Evolutionary conservation across 2,888 invertebrate genomes (phyloP).

Genomic region (Papilio demoleus): DNA sequence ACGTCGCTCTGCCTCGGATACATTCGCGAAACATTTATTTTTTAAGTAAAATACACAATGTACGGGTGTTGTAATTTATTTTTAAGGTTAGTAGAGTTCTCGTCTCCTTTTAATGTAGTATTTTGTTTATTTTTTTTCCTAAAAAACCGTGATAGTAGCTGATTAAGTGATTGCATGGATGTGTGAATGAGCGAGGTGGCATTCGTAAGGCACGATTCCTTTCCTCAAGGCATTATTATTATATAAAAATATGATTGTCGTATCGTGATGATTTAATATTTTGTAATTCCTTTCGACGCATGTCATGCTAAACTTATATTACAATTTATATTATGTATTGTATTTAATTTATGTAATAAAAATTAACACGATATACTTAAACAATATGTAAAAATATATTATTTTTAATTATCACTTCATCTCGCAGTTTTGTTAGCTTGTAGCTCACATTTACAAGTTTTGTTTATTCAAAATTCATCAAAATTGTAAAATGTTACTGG

Average conservation of each 20-base stretch:
- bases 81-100: constrained; percentile 81
- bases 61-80: constrained; percentile 78
- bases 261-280: constrained; percentile 65
- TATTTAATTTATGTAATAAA: constrained; percentile 46
- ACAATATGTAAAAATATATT: constrained; percentile 25
- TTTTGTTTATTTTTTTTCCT: constrained; percentile 69
- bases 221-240: constrained; percentile 68
- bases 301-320: constrained; percentile 58
- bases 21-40: constrained; percentile 65
- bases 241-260: constrained; percentile 58
- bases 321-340: constrained; percentile 66
- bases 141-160: constrained; percentile 83
- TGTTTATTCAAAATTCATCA: not conserved
- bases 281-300: constrained; percentile 70
- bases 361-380: constrained; percentile 44
- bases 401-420: not conserved
- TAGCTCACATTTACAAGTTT: constrained; percentile 36
- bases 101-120: constrained; percentile 73
- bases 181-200: constrained; percentile 71
- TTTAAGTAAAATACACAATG: constrained; percentile 74
- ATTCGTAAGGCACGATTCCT: constrained; percentile 77
- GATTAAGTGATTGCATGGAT: constrained; percentile 73
- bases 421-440: constrained; percentile 4
- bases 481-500: constrained; percentile 23
- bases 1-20: constrained; percentile 54